A percentile compares a stretch with the other conserved stretches of the same genome.
Conservation (phyloP, 2,113 vertebrate genomes). For the Centropus unirufus region DNA sequence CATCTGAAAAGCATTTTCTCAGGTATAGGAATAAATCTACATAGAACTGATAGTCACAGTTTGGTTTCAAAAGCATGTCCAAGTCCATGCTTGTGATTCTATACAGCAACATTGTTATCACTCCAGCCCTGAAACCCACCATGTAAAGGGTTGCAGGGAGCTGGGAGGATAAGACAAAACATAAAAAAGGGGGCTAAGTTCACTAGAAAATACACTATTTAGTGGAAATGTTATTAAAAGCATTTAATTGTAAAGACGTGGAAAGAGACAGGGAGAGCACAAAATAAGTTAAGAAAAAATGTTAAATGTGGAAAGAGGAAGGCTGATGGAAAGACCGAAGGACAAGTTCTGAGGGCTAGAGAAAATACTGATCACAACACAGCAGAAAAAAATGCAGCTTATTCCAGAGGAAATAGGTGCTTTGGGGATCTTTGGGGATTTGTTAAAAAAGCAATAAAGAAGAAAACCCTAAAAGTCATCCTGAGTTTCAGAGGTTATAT, state of each 20-base stretch:
- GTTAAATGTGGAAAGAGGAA: not conserved
- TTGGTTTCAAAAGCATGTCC: not conserved
- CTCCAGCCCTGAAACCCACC: not conserved
- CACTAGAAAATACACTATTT: not conserved
- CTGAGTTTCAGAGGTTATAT: not conserved
- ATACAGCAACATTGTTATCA: not conserved
- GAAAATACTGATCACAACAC: not conserved
- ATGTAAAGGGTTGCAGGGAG: not conserved
- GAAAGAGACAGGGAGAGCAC: not conserved
- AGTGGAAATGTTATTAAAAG: fast-evolving
- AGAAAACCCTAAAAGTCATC: not conserved
- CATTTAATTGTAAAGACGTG: not conserved
- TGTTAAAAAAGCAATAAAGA: not conserved
- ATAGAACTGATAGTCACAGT: not conserved
- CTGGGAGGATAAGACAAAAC: not conserved
- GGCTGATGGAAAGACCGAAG: not conserved
- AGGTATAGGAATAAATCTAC: not conserved
- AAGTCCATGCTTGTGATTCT: not conserved
- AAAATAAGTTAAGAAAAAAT: not conserved
- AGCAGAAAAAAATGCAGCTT: not conserved
- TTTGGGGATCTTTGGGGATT: not conserved
- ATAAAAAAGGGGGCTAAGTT: not conserved
- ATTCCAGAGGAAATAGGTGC: not conserved
- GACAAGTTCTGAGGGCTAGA: not conserved
- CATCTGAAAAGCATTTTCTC: not conserved